Conservation (phyloP, 2,113 vertebrate species). For the Labrus mixtus region DNA sequence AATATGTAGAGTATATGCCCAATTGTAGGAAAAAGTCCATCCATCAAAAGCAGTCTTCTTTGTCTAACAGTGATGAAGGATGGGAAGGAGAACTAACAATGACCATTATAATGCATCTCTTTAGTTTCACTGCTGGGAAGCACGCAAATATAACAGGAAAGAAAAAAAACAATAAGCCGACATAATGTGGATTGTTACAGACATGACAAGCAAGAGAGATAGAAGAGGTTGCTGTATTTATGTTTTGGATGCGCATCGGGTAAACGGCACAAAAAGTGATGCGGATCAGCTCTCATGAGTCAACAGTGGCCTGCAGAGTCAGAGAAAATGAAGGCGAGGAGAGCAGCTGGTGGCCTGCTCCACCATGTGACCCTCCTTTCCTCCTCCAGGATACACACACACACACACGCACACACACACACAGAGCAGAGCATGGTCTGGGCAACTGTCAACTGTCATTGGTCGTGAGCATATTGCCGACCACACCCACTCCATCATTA, state of each 20-base stretch:
- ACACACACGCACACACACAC: conserved; percentile 14
- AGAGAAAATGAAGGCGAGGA: conserved; percentile 40
- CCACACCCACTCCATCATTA: conserved; percentile 63
- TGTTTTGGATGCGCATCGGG: neutral
- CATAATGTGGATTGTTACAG: neutral
- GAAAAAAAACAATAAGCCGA: neutral
- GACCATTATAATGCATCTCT: conserved; percentile 16
- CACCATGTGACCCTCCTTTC: conserved; percentile 75
- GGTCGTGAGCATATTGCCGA: conserved; percentile 46
- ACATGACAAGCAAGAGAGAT: neutral
- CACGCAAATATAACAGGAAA: conserved; percentile 3
- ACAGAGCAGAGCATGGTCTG: conserved; percentile 35
- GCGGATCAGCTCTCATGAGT: conserved; percentile 14
- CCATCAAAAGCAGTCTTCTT: too few relatives aligned
- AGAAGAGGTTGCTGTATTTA: neutral
- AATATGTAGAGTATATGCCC: too few relatives aligned
- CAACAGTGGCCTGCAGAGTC: neutral
- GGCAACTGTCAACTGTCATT: conserved; percentile 38
- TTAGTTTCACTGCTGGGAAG: conserved; percentile 10
- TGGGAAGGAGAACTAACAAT: conserved; percentile 5
- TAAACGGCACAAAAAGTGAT: neutral
- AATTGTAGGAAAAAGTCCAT: too few relatives aligned
- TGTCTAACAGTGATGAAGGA: conserved; percentile 11
- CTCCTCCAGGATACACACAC: conserved; percentile 48
- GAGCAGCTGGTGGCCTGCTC: conserved; percentile 74